phyloP scores from a whole-genome alignment of 2,888 invertebrate genomes.

The Synergus laeviventris region DNA sequence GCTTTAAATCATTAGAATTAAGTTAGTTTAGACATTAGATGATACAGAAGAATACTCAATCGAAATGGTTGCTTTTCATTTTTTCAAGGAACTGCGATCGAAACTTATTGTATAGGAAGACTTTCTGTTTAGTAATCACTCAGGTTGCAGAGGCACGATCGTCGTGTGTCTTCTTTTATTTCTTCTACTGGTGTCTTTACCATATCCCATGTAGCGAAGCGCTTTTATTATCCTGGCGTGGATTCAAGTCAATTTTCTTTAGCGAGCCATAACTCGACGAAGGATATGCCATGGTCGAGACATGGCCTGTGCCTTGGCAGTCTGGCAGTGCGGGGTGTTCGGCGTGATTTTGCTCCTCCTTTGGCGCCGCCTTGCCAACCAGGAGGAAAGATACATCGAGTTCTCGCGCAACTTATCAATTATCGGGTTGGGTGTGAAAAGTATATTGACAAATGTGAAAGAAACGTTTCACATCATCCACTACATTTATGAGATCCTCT shows the following conservation, averaged over 20 bases:
- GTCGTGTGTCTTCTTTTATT: constrained; percentile 32
- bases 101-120: neutral
- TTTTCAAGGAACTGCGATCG: no score
- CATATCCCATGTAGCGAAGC: constrained; percentile 45
- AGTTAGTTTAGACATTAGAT: neutral
- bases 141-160: neutral
- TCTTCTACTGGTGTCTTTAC: constrained; percentile 30
- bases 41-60: no score
- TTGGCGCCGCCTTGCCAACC: constrained; percentile 55
- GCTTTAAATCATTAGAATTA: neutral
- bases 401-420: constrained; percentile 56
- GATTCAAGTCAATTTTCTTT: constrained; percentile 74
- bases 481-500: neutral
- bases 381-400: constrained; percentile 52
- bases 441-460: neutral
- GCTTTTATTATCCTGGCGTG: constrained; percentile 72
- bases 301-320: constrained; percentile 48
- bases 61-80: no score
- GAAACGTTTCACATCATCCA: neutral
- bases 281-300: constrained; percentile 47
- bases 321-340: constrained; percentile 54
- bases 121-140: neutral
- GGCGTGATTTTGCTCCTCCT: constrained; percentile 51
- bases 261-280: constrained; percentile 66
- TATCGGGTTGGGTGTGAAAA: constrained; percentile 47